Conservation (phyloP, 2,888 invertebrate genomes). For the Andricus curvator region DNA sequence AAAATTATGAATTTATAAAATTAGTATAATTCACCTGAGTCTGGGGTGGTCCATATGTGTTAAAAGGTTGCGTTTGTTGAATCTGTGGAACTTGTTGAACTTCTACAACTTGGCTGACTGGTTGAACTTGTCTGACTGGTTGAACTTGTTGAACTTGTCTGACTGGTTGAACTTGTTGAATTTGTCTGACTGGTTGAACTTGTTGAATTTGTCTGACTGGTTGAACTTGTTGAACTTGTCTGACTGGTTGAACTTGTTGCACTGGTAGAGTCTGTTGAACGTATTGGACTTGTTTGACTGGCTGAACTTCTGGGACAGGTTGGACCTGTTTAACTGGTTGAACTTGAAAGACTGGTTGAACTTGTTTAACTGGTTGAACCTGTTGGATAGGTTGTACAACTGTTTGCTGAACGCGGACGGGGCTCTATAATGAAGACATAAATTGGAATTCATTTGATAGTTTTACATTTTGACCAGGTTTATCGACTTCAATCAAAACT, state of each 20-base stretch:
- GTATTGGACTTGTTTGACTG: background rate
- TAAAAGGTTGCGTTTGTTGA: conserved; percentile 1
- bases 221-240: background rate
- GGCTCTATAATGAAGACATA: too few species aligned
- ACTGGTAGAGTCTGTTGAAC: conserved; percentile 6
- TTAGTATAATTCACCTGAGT: background rate
- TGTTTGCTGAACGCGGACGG: background rate
- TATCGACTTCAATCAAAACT: too few species aligned
- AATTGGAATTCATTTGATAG: too few species aligned
- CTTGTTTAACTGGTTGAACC: too few species aligned
- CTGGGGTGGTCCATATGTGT: conserved; percentile 3
- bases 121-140: background rate
- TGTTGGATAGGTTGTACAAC: background rate
- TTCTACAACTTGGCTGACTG: background rate
- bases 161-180: background rate
- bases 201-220: background rate
- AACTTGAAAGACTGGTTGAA: background rate
- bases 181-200: background rate
- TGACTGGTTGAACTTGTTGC: background rate
- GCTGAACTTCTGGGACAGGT: background rate
- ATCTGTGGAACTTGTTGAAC: background rate
- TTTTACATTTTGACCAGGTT: too few species aligned
- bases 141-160: background rate
- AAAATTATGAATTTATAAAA: background rate
- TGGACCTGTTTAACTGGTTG: background rate